Evolutionary conservation across 2,113 vertebrate genomes (phyloP).

Genomic region (Xiphophorus hellerii): DNA sequence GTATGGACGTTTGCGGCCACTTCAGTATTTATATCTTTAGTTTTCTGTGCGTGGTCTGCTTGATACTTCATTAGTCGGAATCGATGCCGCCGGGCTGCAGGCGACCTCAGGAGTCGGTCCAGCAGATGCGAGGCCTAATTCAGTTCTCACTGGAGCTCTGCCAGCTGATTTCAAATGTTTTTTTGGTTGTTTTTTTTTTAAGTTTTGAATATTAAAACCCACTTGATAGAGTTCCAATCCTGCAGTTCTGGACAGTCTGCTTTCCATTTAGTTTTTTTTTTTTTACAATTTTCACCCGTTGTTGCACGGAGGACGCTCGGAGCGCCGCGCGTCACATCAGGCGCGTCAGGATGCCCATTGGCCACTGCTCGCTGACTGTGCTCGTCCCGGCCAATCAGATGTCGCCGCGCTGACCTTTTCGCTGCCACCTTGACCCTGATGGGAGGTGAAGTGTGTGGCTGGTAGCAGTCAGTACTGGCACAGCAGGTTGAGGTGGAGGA

Average conservation of each 20-base stretch:
- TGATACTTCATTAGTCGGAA: conserved; percentile 53
- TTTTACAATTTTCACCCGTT: conserved; percentile 42
- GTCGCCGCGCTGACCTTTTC: conserved; percentile 76
- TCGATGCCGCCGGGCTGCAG: conserved; percentile 49
- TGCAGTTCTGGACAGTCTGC: conserved; percentile 46
- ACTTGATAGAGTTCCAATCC: conserved; percentile 43
- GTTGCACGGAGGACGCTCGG: conserved; percentile 49
- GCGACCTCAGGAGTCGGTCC: conserved; percentile 47
- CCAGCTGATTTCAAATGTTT: conserved; percentile 15
- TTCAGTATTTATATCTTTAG: conserved; percentile 21
- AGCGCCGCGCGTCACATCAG: conserved; percentile 76
- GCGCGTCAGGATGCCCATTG: conserved; percentile 76
- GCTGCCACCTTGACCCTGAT: conserved; percentile 75
- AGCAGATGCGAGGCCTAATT: conserved; percentile 42
- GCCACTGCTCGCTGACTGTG: conserved; percentile 61
- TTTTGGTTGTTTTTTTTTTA: not conserved
- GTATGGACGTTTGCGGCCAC: conserved; percentile 5
- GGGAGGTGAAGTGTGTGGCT: conserved; percentile 78
- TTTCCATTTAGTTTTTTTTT: conserved; percentile 45
- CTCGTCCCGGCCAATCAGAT: conserved; percentile 71
- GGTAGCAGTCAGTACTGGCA: conserved; percentile 79
- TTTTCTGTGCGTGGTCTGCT: conserved; percentile 29
- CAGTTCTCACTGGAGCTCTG: conserved; percentile 16
- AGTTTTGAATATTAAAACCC: conserved; percentile 32
- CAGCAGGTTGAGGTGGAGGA: conserved; percentile 58